A percentile compares a stretch with the other conserved stretches of the same genome.
Evolutionary conservation across 2,888 invertebrate genomes (phyloP).

Genomic region (Torymus auratus): DNA sequence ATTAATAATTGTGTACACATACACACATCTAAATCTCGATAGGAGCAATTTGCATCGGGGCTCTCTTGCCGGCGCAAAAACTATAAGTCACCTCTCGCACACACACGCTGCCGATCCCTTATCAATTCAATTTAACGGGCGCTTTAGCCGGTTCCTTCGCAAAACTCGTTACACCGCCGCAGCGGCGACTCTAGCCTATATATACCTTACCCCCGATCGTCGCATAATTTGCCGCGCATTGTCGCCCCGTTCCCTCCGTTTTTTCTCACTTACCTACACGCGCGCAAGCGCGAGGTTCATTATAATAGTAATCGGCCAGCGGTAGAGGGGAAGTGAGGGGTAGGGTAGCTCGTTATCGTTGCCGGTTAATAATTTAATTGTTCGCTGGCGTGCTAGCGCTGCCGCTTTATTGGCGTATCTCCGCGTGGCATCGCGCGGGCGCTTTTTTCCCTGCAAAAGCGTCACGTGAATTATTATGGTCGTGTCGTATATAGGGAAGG

Average conservation of each 20-base stretch:
- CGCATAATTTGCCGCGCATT: conserved; percentile 43
- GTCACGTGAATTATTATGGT: too few relatives aligned
- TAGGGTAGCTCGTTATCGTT: conserved; percentile 70
- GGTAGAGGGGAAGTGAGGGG: conserved; percentile 53
- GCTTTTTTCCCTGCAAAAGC: conserved; percentile 23
- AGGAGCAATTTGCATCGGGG: conserved; percentile 42
- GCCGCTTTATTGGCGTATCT: conserved; percentile 73
- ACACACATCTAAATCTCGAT: conserved; percentile 38
- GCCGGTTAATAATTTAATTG: conserved; percentile 76
- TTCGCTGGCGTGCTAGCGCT: conserved; percentile 72
- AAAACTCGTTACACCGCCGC: conserved; percentile 54
- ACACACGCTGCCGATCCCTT: conserved; percentile 33
- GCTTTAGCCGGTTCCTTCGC: conserved; percentile 55
- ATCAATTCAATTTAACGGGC: conserved; percentile 59
- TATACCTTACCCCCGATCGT: conserved; percentile 8
- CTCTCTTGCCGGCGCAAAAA: conserved; percentile 15
- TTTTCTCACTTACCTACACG: conserved; percentile 8
- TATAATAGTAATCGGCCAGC: conserved; percentile 72
- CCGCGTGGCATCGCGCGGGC: conserved; percentile 68
- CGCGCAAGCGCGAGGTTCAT: conserved; percentile 14
- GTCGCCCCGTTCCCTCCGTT: background rate
- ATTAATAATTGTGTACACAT: conserved; percentile 36
- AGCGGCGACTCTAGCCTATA: background rate
- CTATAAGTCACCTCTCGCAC: conserved; percentile 43
- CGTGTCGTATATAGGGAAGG: too few relatives aligned